Conservation (phyloP, 2,113 vertebrate species). For the Stercorarius parasiticus region DNA sequence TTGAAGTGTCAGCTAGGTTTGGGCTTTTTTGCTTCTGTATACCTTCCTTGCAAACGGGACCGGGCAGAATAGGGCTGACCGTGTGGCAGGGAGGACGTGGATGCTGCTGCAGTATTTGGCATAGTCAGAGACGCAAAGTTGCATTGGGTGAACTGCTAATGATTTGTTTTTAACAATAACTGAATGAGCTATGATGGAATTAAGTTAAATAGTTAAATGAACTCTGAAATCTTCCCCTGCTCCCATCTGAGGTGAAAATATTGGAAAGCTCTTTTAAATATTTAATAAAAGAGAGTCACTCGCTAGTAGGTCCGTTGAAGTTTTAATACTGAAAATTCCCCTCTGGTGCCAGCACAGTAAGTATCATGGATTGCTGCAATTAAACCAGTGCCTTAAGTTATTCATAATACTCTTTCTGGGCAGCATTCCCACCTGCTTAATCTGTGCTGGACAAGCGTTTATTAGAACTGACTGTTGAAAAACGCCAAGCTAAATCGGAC, state of each 20-base stretch:
- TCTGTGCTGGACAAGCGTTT: constrained; percentile 30
- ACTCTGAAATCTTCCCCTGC: not conserved
- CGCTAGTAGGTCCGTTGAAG: not conserved
- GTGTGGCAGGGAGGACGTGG: not conserved
- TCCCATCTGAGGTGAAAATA: not conserved
- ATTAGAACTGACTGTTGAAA: constrained; percentile 65
- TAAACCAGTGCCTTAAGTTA: constrained; percentile 66
- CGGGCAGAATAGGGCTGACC: not conserved
- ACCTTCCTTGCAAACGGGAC: not conserved
- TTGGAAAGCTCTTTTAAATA: not conserved
- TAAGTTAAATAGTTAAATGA: not conserved
- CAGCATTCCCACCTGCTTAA: constrained; percentile 67
- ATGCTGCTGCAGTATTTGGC: not conserved
- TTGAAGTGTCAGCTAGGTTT: not conserved
- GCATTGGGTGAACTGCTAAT: not conserved
- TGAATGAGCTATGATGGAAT: not conserved
- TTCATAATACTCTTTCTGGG: constrained; percentile 71
- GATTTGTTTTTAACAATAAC: not conserved
- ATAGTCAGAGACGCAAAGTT: not conserved
- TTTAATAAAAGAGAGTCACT: not conserved
- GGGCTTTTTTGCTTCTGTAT: not conserved
- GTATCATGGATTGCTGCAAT: constrained; percentile 72
- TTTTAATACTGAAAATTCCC: constrained; percentile 53
- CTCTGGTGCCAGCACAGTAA: constrained; percentile 58
- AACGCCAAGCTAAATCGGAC: constrained; percentile 37